These are phyloP conservation scores for Glareola pratincola DNA, from an alignment of 2,113 vertebrate genomes.

Conservation along the genomic window DNA sequence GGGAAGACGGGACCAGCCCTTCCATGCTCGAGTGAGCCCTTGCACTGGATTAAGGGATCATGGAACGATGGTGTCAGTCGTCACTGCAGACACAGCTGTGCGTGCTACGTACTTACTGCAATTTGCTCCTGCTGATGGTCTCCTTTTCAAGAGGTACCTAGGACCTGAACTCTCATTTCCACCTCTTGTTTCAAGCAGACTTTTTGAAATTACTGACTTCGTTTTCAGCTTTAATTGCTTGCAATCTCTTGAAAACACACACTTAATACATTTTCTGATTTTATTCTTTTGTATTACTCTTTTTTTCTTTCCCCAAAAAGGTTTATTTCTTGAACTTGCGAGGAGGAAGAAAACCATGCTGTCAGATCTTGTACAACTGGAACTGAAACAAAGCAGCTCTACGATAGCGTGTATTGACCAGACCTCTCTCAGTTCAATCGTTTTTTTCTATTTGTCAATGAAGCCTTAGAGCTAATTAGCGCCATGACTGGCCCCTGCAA, in stretches of 20 bases:
- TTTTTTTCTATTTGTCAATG: not conserved
- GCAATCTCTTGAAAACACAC: not conserved
- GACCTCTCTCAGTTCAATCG: accelerated
- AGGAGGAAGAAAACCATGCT: not conserved
- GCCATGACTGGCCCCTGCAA: not conserved
- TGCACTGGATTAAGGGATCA: not conserved
- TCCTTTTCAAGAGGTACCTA: not conserved
- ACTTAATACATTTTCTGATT: not conserved
- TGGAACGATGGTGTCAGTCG: not conserved
- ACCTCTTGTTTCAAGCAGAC: not conserved
- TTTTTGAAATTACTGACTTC: not conserved
- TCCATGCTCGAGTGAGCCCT: not conserved
- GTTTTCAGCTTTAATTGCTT: not conserved
- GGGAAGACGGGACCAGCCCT: not conserved
- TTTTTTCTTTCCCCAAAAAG: not conserved
- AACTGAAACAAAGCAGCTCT: not conserved
- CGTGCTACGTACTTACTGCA: not conserved
- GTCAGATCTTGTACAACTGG: not conserved
- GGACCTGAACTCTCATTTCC: not conserved
- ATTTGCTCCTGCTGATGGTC: not conserved
- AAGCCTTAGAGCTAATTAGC: not conserved
- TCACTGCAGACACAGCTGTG: not conserved
- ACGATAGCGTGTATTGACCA: not conserved
- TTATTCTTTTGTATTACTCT: not conserved
- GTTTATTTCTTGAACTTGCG: not conserved